Evolutionary conservation across 2,888 invertebrate species (phyloP).

Genomic region (Parnassius apollo): DNA sequence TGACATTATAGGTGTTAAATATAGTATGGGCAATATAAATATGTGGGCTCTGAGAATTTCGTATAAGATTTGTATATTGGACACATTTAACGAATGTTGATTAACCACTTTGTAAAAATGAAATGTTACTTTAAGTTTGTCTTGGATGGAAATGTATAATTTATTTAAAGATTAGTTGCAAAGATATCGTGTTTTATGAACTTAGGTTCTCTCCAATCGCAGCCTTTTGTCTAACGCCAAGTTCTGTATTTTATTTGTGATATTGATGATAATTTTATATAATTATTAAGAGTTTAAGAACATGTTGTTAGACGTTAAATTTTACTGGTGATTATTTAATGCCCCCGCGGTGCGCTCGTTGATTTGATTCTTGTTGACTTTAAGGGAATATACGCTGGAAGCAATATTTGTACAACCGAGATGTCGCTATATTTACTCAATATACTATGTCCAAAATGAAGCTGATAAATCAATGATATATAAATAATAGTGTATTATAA

Average conservation of each 20-base stretch:
- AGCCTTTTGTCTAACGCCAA: slow-evolving; percentile 35
- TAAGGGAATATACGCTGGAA: slow-evolving; percentile 22
- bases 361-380: slow-evolving; percentile 30
- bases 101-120: slow-evolving; percentile 1
- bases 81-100: not conserved
- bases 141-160: slow-evolving; percentile 10
- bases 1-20: slow-evolving; percentile 11
- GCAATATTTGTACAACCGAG: slow-evolving; percentile 23
- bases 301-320: slow-evolving; percentile 70
- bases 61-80: not conserved
- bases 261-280: slow-evolving; percentile 77
- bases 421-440: slow-evolving; percentile 21
- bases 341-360: slow-evolving; percentile 50
- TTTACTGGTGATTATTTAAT: slow-evolving; percentile 64
- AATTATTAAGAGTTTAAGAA: slow-evolving; percentile 72
- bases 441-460: slow-evolving; percentile 5
- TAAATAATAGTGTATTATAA: slow-evolving; percentile 16
- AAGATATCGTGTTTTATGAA: not conserved
- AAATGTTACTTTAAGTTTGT: slow-evolving; percentile 3
- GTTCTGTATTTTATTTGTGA: slow-evolving; percentile 75
- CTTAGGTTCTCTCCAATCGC: not conserved
- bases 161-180: slow-evolving; percentile 1
- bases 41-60: slow-evolving; percentile 25
- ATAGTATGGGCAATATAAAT: not conserved
- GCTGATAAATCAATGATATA: slow-evolving; percentile 19